A percentile compares a stretch with the other conserved stretches of the same genome.
phyloP scores from a whole-genome alignment of 1,140 invertebrate species.

The Amphibalanus amphitrite region DNA sequence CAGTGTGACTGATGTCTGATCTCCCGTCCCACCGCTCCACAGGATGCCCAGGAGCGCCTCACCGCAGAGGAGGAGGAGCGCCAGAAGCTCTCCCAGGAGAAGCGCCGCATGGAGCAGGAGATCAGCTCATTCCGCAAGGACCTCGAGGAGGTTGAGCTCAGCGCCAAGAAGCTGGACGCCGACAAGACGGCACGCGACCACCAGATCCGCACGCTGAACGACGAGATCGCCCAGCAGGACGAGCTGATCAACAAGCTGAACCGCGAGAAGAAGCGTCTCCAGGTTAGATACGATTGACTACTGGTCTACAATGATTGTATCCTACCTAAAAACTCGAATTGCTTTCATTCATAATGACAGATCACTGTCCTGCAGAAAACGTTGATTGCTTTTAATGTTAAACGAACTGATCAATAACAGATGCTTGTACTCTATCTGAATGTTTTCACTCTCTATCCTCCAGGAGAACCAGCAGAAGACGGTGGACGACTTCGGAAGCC shows the following conservation, averaged over 20 bases:
- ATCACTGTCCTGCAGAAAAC: too few species aligned
- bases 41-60: neutral
- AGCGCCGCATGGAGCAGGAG: slow-evolving; percentile 22
- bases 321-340: too few species aligned
- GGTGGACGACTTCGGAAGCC: slow-evolving; percentile 35
- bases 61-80: slow-evolving; percentile 16
- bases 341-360: too few species aligned
- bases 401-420: too few species aligned
- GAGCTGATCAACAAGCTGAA: slow-evolving; percentile 36
- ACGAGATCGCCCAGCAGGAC: slow-evolving; percentile 37
- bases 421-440: too few species aligned
- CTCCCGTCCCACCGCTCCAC: neutral
- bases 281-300: neutral
- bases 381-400: too few species aligned
- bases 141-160: slow-evolving; percentile 24
- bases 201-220: slow-evolving; percentile 34
- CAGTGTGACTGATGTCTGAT: too few species aligned
- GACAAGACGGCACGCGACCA: slow-evolving; percentile 38
- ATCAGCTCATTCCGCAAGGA: slow-evolving; percentile 17
- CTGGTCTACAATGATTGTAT: too few species aligned
- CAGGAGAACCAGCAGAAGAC: slow-evolving; percentile 13
- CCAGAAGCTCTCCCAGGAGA: slow-evolving; percentile 19
- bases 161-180: slow-evolving; percentile 30
- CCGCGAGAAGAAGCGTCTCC: slow-evolving; percentile 37
- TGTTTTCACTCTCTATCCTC: slow-evolving; percentile 49